Conservation (phyloP, 2,113 vertebrate species). For the Tauraco erythrolophus region DNA sequence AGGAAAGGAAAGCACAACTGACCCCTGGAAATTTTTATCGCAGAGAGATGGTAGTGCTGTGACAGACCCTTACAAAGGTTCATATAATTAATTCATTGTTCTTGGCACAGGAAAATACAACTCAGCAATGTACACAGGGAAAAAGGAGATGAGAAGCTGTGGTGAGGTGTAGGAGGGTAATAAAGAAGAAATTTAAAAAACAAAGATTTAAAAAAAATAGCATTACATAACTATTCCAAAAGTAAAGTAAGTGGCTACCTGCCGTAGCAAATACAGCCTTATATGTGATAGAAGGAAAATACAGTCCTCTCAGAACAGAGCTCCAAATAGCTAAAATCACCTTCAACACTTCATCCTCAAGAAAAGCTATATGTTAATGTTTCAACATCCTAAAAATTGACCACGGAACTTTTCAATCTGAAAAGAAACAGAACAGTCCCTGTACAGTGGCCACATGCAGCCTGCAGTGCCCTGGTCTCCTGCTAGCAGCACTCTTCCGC, state of each 20-base stretch:
- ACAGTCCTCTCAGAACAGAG: neutral
- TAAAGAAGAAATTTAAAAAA: neutral
- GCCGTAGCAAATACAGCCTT: rapidly evolving
- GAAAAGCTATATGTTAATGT: neutral
- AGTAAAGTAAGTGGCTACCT: neutral
- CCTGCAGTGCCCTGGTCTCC: neutral
- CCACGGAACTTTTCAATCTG: neutral
- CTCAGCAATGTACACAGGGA: neutral
- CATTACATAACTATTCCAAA: neutral
- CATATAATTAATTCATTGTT: neutral
- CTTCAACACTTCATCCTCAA: neutral
- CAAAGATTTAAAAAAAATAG: neutral
- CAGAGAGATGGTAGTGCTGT: neutral
- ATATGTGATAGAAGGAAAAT: neutral
- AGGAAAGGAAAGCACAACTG: neutral
- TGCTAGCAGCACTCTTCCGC: neutral
- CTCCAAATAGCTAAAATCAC: neutral
- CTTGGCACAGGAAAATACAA: neutral
- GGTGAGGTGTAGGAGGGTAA: neutral
- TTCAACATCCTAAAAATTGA: neutral
- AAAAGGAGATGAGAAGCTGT: neutral
- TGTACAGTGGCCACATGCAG: neutral
- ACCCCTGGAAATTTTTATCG: neutral
- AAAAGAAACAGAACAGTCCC: neutral
- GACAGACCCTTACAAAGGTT: neutral